These are phyloP conservation scores for Bombus picipes DNA, from an alignment of 1,140 invertebrate species.

Conservation along the genomic window DNA sequence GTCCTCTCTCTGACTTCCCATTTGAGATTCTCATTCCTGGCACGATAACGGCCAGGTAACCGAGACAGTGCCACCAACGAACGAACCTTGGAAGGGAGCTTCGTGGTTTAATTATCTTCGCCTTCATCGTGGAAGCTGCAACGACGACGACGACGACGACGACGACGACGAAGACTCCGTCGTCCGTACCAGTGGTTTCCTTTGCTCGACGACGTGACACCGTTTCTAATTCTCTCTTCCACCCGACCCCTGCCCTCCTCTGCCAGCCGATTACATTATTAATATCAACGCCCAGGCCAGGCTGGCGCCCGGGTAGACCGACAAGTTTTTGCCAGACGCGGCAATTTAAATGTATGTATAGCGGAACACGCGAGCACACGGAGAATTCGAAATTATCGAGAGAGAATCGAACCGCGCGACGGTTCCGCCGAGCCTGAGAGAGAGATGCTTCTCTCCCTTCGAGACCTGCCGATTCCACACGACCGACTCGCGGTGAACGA, in stretches of 20 bases:
- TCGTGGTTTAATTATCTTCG: conserved; percentile 72
- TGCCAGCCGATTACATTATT: conserved; percentile 69
- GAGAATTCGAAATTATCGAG: conserved; percentile 52
- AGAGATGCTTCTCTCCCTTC: neutral
- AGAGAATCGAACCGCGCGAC: neutral
- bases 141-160: conserved; percentile 37
- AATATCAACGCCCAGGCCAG: conserved; percentile 60
- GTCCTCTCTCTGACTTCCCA: conserved; percentile 15
- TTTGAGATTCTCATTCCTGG: conserved; percentile 65
- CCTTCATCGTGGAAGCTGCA: conserved; percentile 46
- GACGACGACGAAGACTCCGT: neutral
- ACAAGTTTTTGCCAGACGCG: conserved; percentile 48
- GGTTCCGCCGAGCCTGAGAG: too few species aligned
- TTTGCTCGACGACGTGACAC: conserved; percentile 67
- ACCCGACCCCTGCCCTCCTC: neutral
- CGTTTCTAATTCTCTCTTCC: conserved; percentile 62
- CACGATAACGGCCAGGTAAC: conserved; percentile 70
- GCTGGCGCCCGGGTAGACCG: conserved; percentile 18
- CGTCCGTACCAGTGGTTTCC: conserved; percentile 33
- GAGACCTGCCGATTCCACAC: neutral
- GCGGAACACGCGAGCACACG: neutral
- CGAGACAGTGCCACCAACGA: conserved; percentile 53
- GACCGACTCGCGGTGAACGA: neutral
- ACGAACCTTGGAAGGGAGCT: conserved; percentile 44
- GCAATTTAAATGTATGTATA: conserved; percentile 45